Percentiles rank a stretch among this genome's conserved stretches.
These are phyloP conservation scores for Hermaeophaga mercurialis DNA, from an alignment of 2,888 invertebrate species.

Conservation along the genomic window DNA sequence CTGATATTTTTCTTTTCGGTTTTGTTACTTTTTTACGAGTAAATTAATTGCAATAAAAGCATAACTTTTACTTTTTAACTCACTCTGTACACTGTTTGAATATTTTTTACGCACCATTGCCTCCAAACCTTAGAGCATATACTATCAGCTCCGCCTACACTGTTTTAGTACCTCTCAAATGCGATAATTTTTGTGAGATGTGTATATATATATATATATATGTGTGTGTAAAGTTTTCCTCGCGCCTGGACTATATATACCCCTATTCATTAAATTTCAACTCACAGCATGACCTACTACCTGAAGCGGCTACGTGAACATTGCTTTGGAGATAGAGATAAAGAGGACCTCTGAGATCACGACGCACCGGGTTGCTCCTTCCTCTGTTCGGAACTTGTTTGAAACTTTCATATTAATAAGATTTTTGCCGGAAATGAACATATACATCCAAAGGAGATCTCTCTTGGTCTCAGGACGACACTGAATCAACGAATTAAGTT, in stretches of 20 bases:
- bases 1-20: too few species aligned
- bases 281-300: conserved; percentile 18
- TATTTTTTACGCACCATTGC: too few species aligned
- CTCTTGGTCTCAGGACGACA: neutral
- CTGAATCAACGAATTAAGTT: neutral
- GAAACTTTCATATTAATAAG: conserved; percentile 11
- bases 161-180: too few species aligned
- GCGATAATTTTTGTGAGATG: too few species aligned
- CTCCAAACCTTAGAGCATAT: too few species aligned
- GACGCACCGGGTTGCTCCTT: neutral
- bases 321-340: conserved; percentile 17
- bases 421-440: conserved; percentile 5
- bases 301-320: conserved; percentile 11
- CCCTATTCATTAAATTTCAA: conserved; percentile 14
- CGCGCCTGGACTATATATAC: neutral
- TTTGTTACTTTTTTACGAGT: too few species aligned
- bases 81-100: too few species aligned
- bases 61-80: too few species aligned
- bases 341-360: conserved; percentile 20
- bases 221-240: neutral
- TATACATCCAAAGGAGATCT: neutral
- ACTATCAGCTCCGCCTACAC: too few species aligned
- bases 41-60: too few species aligned
- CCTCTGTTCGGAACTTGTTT: neutral
- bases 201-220: too few species aligned